Evolutionary conservation across 1,140 invertebrate genomes (phyloP).

Genomic region (Pinna nobilis): DNA sequence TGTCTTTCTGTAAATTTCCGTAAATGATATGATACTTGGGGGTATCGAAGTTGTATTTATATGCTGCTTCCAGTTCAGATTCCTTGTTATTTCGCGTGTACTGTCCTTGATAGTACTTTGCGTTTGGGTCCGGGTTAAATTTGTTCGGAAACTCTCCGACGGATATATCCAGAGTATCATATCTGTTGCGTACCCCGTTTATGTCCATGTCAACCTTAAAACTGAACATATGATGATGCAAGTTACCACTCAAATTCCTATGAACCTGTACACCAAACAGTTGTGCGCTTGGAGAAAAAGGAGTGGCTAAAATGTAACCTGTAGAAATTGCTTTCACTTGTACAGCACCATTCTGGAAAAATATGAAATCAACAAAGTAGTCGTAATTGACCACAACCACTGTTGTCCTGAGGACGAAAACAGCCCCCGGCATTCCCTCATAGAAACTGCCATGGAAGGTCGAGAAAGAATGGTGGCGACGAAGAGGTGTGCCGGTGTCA

Average conservation of each 20-base stretch:
- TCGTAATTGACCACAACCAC: conserved; percentile 59
- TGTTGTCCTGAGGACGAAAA: conserved; percentile 53
- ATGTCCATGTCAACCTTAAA: conserved; percentile 65
- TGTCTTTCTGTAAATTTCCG: conserved; percentile 43
- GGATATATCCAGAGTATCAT: conserved; percentile 57
- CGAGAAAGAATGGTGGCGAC: conserved; percentile 43
- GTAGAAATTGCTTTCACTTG: conserved; percentile 56
- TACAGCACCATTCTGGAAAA: conserved; percentile 64
- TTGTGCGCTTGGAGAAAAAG: conserved; percentile 26
- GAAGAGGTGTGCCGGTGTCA: conserved; percentile 48
- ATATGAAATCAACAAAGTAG: conserved; percentile 65
- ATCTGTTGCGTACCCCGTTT: conserved; percentile 51
- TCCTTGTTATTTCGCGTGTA: conserved; percentile 29
- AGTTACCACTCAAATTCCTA: conserved; percentile 49
- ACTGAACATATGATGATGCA: conserved; percentile 65
- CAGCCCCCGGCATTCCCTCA: conserved; percentile 48
- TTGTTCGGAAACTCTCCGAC: not conserved
- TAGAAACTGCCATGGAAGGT: conserved; percentile 26
- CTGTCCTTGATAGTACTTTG: conserved; percentile 23
- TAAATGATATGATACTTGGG: conserved; percentile 59
- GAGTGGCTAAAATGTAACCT: conserved; percentile 56
- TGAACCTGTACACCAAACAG: conserved; percentile 55
- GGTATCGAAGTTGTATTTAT: conserved; percentile 51
- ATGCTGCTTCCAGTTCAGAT: conserved; percentile 49
- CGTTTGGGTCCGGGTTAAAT: conserved; percentile 17